A percentile compares a stretch with the other conserved stretches of the same genome.
Conservation (phyloP, 1,140 invertebrate species). For the Cherax destructor region DNA sequence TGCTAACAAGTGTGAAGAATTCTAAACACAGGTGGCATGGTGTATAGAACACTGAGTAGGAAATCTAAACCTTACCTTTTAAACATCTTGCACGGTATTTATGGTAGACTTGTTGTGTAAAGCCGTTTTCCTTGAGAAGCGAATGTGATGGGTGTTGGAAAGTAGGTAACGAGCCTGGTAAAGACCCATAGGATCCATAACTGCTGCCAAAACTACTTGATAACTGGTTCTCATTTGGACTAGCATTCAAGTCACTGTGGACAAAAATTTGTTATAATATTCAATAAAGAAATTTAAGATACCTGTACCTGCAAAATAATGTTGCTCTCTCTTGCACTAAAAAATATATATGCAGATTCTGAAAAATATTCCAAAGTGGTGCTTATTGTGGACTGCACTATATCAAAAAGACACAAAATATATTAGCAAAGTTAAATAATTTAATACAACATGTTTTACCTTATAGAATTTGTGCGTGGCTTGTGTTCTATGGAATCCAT, state of each 20-base stretch:
- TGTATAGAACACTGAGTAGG: no score
- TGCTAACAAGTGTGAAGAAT: no score
- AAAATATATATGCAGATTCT: no score
- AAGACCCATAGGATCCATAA: slow-evolving; percentile 65
- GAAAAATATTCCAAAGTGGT: no score
- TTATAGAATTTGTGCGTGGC: slow-evolving; percentile 61
- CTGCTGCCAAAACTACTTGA: slow-evolving; percentile 75
- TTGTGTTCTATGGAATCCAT: slow-evolving; percentile 90
- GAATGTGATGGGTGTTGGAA: slow-evolving; percentile 98
- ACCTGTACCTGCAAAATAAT: no score
- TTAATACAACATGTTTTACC: slow-evolving; percentile 6
- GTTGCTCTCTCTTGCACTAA: no score
- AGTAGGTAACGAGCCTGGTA: slow-evolving; percentile 85
- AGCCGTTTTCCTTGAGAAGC: slow-evolving; percentile 96
- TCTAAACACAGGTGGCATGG: no score
- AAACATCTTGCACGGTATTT: slow-evolving; percentile 95
- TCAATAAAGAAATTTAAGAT: no score
- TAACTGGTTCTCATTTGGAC: slow-evolving; percentile 81
- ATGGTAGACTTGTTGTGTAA: slow-evolving; percentile 97
- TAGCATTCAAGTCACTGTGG: slow-evolving; percentile 80
- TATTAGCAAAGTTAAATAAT: no score
- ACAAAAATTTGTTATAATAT: slow-evolving; percentile 21
- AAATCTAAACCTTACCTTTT: slow-evolving; percentile 83
- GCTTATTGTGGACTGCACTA: no score
- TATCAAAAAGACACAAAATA: no score